Evolutionary conservation across 1,140 invertebrate genomes (phyloP), one percentile per base, ranked within the genome.

Genomic region (Zaprionus gabonicus): DNA sequence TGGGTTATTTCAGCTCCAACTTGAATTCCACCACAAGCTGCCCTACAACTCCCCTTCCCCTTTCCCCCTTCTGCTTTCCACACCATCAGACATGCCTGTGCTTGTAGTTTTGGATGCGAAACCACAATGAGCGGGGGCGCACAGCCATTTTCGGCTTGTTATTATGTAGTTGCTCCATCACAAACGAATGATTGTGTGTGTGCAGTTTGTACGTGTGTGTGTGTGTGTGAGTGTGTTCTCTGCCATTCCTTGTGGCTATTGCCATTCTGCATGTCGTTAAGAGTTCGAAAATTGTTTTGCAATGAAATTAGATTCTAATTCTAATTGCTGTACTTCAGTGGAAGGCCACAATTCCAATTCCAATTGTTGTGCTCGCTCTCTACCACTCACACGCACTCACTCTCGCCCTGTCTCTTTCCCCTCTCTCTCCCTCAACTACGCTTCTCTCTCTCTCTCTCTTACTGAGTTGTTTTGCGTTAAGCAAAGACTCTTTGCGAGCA

Each of bases 301-400:
- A 90, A 90, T 90, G 76, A 78, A 90, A 85, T 90, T 90, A 90
- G 68, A 85, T 68, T 80, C 57, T 69, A 90, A 85, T 85, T 85
- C 70, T 71, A 86, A 86, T 82, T 72, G 73, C 75, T 34, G 53
- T 66, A 69, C 71, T 80, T 68, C 46, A 74, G 34, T 36, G 56
- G 31, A 28, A 76, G 44, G 49, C 17, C 71, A 34, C 69, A 67
- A 72, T 62, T 83, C 20, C 28, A 51, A 38, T 46, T 46, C 41
- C 41, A 20, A 46, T 46, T 46, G 41, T 46, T 46, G 4, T 46
- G 2, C 41, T 17, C n/a, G n/a, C 15, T 44, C 38, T 41, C 15
- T 41, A 38, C 36, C 15, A 41, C 38, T 41, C 15, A 41, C 15
- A 15, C 38, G n/a, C 38, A 7, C 2, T 5, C 17, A 1, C 44